Conservation (phyloP, 1,140 invertebrate genomes). For the Trypoxylus dichotomus region DNA sequence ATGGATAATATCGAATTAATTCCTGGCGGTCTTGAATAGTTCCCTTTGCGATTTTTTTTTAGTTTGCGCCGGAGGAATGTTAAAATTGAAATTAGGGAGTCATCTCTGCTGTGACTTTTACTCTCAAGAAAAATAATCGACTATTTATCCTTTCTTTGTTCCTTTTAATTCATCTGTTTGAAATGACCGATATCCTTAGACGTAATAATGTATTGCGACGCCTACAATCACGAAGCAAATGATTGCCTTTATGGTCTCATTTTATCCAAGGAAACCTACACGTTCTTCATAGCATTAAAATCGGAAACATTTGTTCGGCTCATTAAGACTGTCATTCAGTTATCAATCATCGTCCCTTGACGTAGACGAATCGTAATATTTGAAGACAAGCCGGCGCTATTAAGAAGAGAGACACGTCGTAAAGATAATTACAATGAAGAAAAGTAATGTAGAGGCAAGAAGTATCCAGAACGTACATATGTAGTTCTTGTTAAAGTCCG, state of each 20-base stretch:
- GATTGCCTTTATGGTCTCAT: background rate
- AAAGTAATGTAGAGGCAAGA: background rate
- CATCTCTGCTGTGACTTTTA: too few species aligned
- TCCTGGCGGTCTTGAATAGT: background rate
- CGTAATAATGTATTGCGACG: background rate
- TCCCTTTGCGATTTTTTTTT: background rate
- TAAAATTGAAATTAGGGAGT: too few species aligned
- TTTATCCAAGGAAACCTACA: background rate
- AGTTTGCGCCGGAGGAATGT: too few species aligned
- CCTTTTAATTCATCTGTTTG: background rate
- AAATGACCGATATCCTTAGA: background rate
- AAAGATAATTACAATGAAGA: background rate
- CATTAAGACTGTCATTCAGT: background rate
- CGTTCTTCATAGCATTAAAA: background rate
- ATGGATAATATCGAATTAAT: constrained; percentile 22
- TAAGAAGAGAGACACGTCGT: background rate
- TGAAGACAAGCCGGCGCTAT: background rate
- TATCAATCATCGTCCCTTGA: background rate
- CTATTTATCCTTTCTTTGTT: background rate
- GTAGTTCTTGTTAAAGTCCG: too few species aligned
- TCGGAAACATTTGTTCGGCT: background rate
- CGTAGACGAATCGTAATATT: background rate
- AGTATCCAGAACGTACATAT: too few species aligned
- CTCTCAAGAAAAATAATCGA: too few species aligned
- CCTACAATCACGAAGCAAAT: background rate